Evolutionary conservation across 2,113 vertebrate species (phyloP).

Genomic region (Phalacrocorax pelagicus): DNA sequence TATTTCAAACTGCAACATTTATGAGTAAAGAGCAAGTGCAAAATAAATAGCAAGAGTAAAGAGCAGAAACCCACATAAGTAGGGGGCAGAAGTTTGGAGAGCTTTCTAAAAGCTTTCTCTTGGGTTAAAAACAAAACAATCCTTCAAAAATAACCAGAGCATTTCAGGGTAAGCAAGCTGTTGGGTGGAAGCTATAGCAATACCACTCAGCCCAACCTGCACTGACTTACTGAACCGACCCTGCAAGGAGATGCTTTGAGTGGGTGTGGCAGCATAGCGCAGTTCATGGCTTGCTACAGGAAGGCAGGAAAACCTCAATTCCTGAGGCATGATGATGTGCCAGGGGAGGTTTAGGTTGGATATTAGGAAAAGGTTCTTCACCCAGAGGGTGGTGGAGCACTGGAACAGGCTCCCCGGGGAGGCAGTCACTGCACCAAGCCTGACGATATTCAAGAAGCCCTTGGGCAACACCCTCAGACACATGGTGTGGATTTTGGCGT

Average conservation of each 20-base stretch:
- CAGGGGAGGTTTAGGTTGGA: too few relatives aligned
- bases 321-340: too few relatives aligned
- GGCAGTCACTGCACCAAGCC: too few relatives aligned
- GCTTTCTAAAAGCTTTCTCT: constrained; percentile 58
- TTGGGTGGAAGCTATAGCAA: not conserved
- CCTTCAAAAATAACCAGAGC: constrained; percentile 18
- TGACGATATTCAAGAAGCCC: too few relatives aligned
- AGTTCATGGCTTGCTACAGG: not conserved
- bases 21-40: constrained; percentile 63
- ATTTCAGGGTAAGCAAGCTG: not conserved
- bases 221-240: not conserved
- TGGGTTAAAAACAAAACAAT: constrained; percentile 30
- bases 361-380: too few relatives aligned
- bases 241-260: not conserved
- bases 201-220: not conserved
- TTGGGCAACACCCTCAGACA: too few relatives aligned
- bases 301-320: too few relatives aligned
- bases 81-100: constrained; percentile 41
- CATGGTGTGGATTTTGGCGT: too few relatives aligned
- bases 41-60: constrained; percentile 70
- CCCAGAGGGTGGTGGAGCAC: too few relatives aligned
- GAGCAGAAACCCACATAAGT: constrained; percentile 59
- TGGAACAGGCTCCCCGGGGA: too few relatives aligned
- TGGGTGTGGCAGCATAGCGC: not conserved
- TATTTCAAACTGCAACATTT: constrained; percentile 66